Evolutionary conservation across 2,888 invertebrate genomes (phyloP).

Genomic region (Cosmia pyralina): DNA sequence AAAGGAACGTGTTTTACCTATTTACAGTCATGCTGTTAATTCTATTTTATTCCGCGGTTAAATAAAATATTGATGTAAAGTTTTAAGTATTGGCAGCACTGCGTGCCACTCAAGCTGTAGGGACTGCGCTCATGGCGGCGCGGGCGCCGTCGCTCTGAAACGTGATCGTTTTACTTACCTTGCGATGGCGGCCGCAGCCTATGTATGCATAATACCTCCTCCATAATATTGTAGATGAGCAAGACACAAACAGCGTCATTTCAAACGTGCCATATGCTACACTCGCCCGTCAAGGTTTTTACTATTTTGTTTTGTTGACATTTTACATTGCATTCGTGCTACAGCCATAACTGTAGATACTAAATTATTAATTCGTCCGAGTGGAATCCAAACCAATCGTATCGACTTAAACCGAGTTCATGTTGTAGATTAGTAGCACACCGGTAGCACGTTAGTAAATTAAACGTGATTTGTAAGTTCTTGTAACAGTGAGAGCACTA

Average conservation of each 20-base stretch:
- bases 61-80: slow-evolving; percentile 13
- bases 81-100: slow-evolving; percentile 61
- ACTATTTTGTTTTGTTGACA: slow-evolving; percentile 52
- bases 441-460: slow-evolving; percentile 3
- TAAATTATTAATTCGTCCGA: slow-evolving; percentile 10
- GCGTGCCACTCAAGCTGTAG: slow-evolving; percentile 58
- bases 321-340: slow-evolving; percentile 40
- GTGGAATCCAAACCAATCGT: slow-evolving; percentile 28
- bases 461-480: slow-evolving; percentile 40
- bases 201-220: slow-evolving; percentile 55
- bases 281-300: slow-evolving; percentile 47
- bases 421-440: slow-evolving; percentile 32
- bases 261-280: slow-evolving; percentile 48
- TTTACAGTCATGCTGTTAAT: not conserved
- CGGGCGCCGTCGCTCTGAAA: slow-evolving; percentile 72
- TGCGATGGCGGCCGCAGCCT: slow-evolving; percentile 58
- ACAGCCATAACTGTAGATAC: slow-evolving; percentile 23
- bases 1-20: not conserved
- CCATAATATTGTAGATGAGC: slow-evolving; percentile 53
- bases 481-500: slow-evolving; percentile 2
- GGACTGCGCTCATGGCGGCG: slow-evolving; percentile 42
- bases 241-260: slow-evolving; percentile 46
- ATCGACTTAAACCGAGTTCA: slow-evolving; percentile 16
- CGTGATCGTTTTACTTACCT: slow-evolving; percentile 79
- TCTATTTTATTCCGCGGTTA: not conserved